These are phyloP conservation scores for Anthoscopus minutus DNA, from an alignment of 2,113 vertebrate species.

Conservation along the genomic window DNA sequence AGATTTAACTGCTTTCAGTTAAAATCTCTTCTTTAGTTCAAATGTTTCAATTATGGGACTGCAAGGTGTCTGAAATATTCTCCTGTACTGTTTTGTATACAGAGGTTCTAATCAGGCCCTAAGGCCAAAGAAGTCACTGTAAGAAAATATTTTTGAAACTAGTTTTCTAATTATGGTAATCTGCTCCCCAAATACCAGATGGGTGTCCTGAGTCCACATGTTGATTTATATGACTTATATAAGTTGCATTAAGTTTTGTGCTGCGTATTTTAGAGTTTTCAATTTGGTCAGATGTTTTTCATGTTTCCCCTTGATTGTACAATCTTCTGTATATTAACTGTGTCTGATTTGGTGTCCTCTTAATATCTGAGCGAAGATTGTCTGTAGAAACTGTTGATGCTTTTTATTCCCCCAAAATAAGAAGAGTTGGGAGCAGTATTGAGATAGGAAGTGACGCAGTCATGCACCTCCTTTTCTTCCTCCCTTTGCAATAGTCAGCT, in stretches of 20 bases:
- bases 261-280: not conserved
- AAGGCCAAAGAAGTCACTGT: not conserved
- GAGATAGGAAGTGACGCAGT: not conserved
- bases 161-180: not conserved
- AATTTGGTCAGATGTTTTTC: not conserved
- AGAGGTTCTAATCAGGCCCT: not conserved
- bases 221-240: not conserved
- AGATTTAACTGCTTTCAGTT: not conserved
- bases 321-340: not conserved
- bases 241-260: not conserved
- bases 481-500: not conserved
- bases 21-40: not conserved
- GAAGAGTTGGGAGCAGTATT: not conserved
- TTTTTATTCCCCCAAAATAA: not conserved
- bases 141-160: not conserved
- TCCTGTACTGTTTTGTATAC: not conserved
- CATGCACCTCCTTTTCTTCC: not conserved
- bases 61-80: not conserved
- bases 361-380: not conserved
- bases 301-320: not conserved
- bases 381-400: not conserved
- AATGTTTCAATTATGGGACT: not conserved
- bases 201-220: not conserved
- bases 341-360: not conserved
- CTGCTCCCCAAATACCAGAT: not conserved